Percentiles rank a stretch among this genome's conserved stretches.
Evolutionary conservation across 2,888 invertebrate species (phyloP).

Genomic region (Sarcophaga subvicina): DNA sequence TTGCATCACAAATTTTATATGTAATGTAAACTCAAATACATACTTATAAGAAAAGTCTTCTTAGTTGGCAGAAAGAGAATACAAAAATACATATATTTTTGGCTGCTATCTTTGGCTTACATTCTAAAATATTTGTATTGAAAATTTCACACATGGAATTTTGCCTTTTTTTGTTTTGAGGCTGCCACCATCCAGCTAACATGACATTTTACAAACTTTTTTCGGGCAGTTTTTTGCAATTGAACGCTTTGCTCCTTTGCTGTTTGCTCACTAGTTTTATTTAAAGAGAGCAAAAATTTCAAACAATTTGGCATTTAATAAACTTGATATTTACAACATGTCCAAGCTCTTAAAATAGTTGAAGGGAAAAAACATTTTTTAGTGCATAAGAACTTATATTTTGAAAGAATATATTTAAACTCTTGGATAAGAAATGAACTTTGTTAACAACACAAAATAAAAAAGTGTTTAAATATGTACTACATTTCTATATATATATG

Average conservation of each 20-base stretch:
- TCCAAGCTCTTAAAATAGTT: background rate
- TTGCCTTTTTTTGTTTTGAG: constrained; percentile 4
- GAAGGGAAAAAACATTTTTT: background rate
- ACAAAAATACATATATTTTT: constrained; percentile 4
- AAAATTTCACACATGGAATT: constrained; percentile 61
- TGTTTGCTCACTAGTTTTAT: too few relatives aligned
- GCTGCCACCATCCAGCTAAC: constrained; percentile 53
- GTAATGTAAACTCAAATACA: background rate
- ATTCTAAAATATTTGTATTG: constrained; percentile 52
- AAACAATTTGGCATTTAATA: constrained; percentile 61
- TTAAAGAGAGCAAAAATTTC: constrained; percentile 39
- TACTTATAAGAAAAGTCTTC: too few relatives aligned
- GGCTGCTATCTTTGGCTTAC: constrained; percentile 59
- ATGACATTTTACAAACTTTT: constrained; percentile 61
- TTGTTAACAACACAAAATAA: too few relatives aligned
- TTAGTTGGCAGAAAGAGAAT: too few relatives aligned
- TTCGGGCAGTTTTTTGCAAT: constrained; percentile 27
- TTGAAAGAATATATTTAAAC: background rate
- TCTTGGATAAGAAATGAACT: too few relatives aligned
- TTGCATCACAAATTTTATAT: background rate
- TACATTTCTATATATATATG: too few relatives aligned
- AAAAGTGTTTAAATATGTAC: too few relatives aligned
- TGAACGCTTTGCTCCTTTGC: background rate
- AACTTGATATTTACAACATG: constrained; percentile 49
- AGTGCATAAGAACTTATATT: background rate